Conservation (phyloP, 2,888 invertebrate species). For the Trissoscelio sp. region DNA sequence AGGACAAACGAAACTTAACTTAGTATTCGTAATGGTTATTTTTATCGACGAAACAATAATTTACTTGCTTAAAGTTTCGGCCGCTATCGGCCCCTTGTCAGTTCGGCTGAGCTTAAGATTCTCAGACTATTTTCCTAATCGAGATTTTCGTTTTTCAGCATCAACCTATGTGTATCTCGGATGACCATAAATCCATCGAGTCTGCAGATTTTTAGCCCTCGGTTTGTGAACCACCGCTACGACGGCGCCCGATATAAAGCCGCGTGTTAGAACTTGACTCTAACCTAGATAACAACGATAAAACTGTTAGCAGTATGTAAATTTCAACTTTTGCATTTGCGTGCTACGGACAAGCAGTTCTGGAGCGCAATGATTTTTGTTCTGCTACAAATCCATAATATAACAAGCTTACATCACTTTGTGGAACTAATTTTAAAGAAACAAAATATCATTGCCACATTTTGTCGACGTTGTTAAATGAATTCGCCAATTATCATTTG, state of each 20-base stretch:
- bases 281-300: conserved; percentile 66
- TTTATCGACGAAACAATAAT: conserved; percentile 39
- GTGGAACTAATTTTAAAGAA: conserved; percentile 38
- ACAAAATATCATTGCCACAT: conserved; percentile 25
- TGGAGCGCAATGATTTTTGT: conserved; percentile 55
- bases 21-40: conserved; percentile 1
- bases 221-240: conserved; percentile 46
- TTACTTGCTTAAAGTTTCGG: conserved; percentile 37
- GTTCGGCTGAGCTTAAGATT: conserved; percentile 23
- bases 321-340: conserved; percentile 65
- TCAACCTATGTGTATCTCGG: conserved; percentile 66
- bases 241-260: conserved; percentile 55
- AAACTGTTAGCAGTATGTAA: conserved; percentile 68
- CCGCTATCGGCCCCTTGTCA: conserved; percentile 39
- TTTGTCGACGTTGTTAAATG: neutral
- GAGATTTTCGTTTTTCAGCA: conserved; percentile 65
- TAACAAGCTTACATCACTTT: conserved; percentile 42
- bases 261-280: conserved; percentile 54
- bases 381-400: conserved; percentile 51
- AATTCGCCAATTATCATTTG: too few species aligned
- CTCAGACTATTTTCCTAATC: conserved; percentile 58
- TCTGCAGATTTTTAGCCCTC: conserved; percentile 72
- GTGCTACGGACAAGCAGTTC: conserved; percentile 51
- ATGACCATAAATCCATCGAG: conserved; percentile 79
- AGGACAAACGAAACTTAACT: conserved; percentile 15